phyloP scores from a whole-genome alignment of 2,113 vertebrate genomes.

The Rhinichthys klamathensis region DNA sequence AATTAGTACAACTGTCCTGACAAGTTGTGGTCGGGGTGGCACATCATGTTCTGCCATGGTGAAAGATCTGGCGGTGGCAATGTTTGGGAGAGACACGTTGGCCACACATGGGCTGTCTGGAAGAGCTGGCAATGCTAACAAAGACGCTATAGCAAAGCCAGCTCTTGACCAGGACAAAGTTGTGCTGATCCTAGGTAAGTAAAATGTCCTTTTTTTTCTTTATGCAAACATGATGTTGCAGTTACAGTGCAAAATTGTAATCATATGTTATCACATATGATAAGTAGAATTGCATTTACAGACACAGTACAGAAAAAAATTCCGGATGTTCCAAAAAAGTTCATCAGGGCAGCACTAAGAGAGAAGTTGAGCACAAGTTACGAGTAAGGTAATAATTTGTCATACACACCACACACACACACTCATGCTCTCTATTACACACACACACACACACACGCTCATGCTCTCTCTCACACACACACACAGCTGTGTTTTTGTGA shows the following conservation, averaged over 20 bases:
- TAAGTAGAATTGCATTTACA: neutral
- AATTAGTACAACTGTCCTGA: too few species aligned
- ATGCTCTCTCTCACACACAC: too few species aligned
- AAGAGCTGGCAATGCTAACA: neutral
- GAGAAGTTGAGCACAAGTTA: neutral
- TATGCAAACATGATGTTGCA: neutral
- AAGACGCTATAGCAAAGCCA: neutral
- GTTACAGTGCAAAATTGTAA: neutral
- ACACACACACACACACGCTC: neutral
- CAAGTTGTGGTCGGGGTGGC: too few species aligned
- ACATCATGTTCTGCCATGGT: too few species aligned
- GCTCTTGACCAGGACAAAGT: neutral
- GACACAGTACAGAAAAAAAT: neutral
- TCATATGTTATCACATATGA: neutral
- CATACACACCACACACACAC: neutral
- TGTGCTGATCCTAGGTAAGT: neutral
- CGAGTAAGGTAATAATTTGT: neutral
- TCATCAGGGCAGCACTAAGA: neutral
- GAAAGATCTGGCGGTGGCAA: too few species aligned
- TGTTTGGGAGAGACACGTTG: too few species aligned
- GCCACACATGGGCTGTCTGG: too few species aligned
- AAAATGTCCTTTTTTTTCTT: neutral
- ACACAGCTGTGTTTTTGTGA: too few species aligned
- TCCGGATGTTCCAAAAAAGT: neutral
- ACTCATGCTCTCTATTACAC: too few species aligned